Evolutionary conservation across 2,797 vertebrate genomes (phyloP).

Genomic region (Champsocephalus gunnari): DNA sequence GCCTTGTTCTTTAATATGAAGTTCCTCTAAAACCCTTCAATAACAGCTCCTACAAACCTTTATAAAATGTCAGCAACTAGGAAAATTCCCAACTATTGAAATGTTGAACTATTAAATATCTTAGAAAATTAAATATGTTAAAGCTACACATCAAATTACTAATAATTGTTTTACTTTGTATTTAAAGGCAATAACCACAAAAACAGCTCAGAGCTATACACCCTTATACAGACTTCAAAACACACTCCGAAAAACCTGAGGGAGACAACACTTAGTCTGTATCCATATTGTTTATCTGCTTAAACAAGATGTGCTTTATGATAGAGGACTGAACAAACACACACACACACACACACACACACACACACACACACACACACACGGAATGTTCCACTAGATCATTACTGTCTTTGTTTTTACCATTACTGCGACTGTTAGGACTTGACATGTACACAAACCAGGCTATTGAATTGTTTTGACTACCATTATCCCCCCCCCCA

Average conservation of each 20-base stretch:
- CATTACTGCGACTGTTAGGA: slow-evolving; percentile 1
- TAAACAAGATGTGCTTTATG: not conserved
- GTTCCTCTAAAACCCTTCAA: not conserved
- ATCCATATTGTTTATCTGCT: slow-evolving; percentile 4
- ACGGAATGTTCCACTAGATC: slow-evolving; percentile 4
- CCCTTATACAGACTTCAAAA: not conserved
- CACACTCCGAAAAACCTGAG: not conserved
- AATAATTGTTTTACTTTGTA: too few species aligned
- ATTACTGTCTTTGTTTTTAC: slow-evolving; percentile 21
- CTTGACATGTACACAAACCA: slow-evolving; percentile 27
- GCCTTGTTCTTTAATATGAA: not conserved
- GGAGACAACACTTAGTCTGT: not conserved
- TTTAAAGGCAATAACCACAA: too few species aligned
- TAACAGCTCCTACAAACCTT: not conserved
- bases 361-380: slow-evolving; percentile 14
- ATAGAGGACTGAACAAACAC: not conserved
- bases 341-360: slow-evolving; percentile 1
- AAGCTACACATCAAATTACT: too few species aligned
- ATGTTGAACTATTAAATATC: not conserved
- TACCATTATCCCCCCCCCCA: not conserved
- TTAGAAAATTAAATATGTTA: not conserved
- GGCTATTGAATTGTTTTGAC: slow-evolving; percentile 46
- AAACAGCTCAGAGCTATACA: not conserved
- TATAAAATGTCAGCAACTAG: not conserved
- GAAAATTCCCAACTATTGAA: not conserved